phyloP scores from a whole-genome alignment of 2,113 vertebrate genomes.

The Lampris incognitus region DNA sequence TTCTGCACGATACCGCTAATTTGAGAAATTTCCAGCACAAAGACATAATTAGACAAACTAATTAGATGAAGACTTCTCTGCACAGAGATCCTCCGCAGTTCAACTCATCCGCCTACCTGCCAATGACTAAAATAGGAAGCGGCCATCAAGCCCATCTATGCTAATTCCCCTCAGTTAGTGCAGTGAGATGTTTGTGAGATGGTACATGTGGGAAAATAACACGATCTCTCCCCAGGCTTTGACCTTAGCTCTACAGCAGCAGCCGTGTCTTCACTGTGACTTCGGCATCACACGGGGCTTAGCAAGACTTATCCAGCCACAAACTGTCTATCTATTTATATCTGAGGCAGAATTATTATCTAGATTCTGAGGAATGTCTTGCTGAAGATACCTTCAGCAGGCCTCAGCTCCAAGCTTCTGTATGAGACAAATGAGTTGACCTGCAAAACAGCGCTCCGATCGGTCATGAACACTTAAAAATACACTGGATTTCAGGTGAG shows the following conservation, averaged over 20 bases:
- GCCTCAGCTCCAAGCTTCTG: constrained; percentile 24
- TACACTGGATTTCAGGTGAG: constrained; percentile 58
- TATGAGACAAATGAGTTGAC: constrained; percentile 60
- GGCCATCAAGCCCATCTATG: constrained; percentile 78
- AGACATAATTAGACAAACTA: constrained; percentile 88
- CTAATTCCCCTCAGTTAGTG: constrained; percentile 76
- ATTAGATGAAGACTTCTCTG: constrained; percentile 85
- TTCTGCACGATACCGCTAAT: constrained; percentile 86
- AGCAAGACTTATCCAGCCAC: constrained; percentile 55
- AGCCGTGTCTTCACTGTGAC: constrained; percentile 65
- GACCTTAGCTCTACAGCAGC: constrained; percentile 51
- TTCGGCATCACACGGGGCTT: constrained; percentile 62
- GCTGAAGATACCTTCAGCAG: constrained; percentile 22
- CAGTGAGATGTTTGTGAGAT: constrained; percentile 74
- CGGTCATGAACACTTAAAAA: constrained; percentile 59
- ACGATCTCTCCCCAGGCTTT: constrained; percentile 63
- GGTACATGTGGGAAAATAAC: constrained; percentile 67
- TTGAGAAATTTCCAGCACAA: constrained; percentile 88
- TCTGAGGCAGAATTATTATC: constrained; percentile 26
- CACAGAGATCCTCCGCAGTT: constrained; percentile 84
- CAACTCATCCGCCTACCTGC: constrained; percentile 85
- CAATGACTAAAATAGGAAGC: constrained; percentile 82
- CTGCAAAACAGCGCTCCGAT: constrained; percentile 55
- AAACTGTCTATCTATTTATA: constrained; percentile 61
- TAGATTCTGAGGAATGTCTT: constrained; percentile 27